Evolutionary conservation across 1,140 invertebrate species (phyloP).

Genomic region (Neodiprion pinetum): DNA sequence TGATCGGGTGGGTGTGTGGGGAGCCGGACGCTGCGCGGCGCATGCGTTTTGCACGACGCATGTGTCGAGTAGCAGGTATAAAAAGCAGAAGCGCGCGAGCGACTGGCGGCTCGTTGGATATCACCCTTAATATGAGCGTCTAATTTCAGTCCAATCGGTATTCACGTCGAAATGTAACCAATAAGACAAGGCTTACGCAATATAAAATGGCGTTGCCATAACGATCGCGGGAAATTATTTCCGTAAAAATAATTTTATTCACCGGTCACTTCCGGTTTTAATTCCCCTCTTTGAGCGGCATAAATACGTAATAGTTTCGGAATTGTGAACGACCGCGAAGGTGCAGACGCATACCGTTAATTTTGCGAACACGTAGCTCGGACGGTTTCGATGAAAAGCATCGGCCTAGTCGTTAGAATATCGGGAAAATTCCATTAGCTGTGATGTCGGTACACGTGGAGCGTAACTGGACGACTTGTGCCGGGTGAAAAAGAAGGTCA

Average conservation of each 20-base stretch:
- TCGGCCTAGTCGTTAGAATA: neutral
- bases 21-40: too few species aligned
- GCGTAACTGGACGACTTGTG: slow-evolving; percentile 1
- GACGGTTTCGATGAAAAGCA: neutral
- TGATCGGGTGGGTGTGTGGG: too few species aligned
- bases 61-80: too few species aligned
- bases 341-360: neutral
- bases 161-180: neutral
- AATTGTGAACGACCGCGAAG: neutral
- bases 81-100: neutral
- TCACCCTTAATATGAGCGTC: too few species aligned
- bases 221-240: slow-evolving; percentile 7
- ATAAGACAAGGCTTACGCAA: neutral
- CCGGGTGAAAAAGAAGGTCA: neutral
- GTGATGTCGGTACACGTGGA: neutral
- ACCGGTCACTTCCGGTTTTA: slow-evolving; percentile 1
- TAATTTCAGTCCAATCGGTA: too few species aligned
- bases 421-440: neutral
- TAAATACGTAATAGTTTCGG: too few species aligned
- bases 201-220: neutral
- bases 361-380: neutral
- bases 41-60: too few species aligned
- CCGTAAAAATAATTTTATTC: neutral
- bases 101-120: neutral
- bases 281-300: neutral